Base-by-base conservation (phyloP, 2,797 vertebrate species). In the Chanos chanos region DNA sequence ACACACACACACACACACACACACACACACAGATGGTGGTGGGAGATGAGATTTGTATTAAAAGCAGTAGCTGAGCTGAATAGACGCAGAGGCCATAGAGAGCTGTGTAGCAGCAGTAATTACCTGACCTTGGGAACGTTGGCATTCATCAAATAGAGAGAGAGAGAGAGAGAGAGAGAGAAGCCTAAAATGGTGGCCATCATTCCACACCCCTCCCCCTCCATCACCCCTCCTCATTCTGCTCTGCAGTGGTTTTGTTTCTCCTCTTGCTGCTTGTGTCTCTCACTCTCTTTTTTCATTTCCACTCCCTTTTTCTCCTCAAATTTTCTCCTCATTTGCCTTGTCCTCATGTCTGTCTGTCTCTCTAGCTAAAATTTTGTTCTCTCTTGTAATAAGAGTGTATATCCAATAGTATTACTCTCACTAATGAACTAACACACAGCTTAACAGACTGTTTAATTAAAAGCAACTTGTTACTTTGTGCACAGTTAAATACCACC, bases 51-150 rank as follows among this genome's bases (percentile, higher is more conserved):
- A 21, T 22, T 25, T 10, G 55, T 27, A 28, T 4, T 12, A 7
- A 34, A 19, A 4, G 1, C 18, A n/a, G 33, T 19, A 27, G n/a
- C n/a, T n/a, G 27, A 73, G 36, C 24, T 10, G 9, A 22, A 15
- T 3, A n/a, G 3, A 27, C 25, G 27, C 28, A 27, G 24, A 25
- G 47, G 30, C 16, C 22, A n/a, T n/a, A n/a, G 24, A 19, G 48
- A 40, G 41, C 31, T 57, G 52, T 27, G 25, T 36, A 51, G 61
- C 52, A 71, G 39, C 60, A 47, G 66, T 64, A 51, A 60, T 64
- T 24, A 43, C 44, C 31, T 77, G 76, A 77, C 77, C 77, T 74
- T 79, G 72, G 56, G 57, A 57, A 59, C 57, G 60, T 24, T 16
- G 48, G 53, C 45, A 66, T 65, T 65, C 40, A 41, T 52, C 25